Conservation (phyloP, 2,797 vertebrate genomes). For the Geotrypetes seraphini region DNA sequence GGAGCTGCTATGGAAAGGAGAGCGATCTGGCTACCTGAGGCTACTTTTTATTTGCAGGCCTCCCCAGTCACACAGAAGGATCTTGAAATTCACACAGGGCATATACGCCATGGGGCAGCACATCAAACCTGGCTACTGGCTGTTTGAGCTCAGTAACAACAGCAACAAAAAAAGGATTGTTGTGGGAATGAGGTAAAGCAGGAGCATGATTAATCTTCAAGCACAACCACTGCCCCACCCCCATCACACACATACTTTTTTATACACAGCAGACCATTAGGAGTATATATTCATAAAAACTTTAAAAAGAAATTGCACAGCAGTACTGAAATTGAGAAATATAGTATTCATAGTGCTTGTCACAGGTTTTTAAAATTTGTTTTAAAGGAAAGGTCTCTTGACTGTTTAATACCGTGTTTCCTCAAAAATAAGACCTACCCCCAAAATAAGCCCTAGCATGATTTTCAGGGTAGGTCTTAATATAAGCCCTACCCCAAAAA, state of each 20-base stretch:
- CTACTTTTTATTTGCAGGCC: conserved; percentile 52
- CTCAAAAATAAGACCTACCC: no score
- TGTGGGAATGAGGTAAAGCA: conserved; percentile 70
- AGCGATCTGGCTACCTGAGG: conserved; percentile 47
- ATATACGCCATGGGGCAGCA: conserved; percentile 63
- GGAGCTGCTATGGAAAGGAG: conserved; percentile 54
- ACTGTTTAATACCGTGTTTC: no score
- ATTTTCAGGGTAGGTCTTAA: no score
- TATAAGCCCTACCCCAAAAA: no score
- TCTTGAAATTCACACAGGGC: conserved; percentile 62
- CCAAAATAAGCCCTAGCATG: no score
- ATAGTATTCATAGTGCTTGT: no score
- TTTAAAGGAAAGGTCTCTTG: no score
- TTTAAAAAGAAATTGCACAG: conserved; percentile 41
- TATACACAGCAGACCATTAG: conserved; percentile 43
- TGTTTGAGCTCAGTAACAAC: conserved; percentile 73
- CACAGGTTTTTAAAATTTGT: no score
- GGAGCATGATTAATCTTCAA: conserved; percentile 76
- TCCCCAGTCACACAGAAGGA: conserved; percentile 37
- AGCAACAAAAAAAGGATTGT: conserved; percentile 80
- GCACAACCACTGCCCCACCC: conserved; percentile 18
- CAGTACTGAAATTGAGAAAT: no score
- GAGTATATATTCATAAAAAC: conserved; percentile 44
- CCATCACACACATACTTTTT: no score
- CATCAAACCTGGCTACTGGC: conserved; percentile 79